Percentiles rank a stretch among this genome's conserved stretches.
These are phyloP conservation scores for Amblyjoppa fuscipennis DNA, from an alignment of 2,888 invertebrate species.

Conservation along the genomic window DNA sequence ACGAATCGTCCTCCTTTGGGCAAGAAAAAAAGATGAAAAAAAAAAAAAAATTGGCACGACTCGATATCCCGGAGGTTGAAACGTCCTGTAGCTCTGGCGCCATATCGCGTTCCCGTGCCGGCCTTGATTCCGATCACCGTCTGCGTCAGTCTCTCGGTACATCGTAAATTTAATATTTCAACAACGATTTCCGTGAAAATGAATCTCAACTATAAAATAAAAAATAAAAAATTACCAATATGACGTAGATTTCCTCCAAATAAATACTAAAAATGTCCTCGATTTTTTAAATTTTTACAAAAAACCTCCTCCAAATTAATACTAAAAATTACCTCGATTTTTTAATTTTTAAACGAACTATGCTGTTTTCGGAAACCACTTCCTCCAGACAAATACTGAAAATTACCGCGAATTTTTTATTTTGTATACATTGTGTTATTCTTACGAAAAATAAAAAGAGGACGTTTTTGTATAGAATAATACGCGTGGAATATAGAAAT, in stretches of 20 bases:
- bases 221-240: background rate
- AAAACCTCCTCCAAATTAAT: no score
- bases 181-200: constrained; percentile 9
- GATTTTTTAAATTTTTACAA: background rate
- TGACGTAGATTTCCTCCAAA: background rate
- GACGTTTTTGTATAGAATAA: background rate
- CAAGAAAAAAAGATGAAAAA: background rate
- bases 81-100: constrained; percentile 56
- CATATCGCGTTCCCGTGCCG: constrained; percentile 40
- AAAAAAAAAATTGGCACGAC: constrained; percentile 64
- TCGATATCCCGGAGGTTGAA: constrained; percentile 28
- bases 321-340: background rate
- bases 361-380: no score
- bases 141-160: constrained; percentile 36
- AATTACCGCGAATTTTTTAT: background rate
- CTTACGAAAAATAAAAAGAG: background rate
- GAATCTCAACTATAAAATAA: background rate
- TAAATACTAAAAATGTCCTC: background rate
- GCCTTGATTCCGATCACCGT: constrained; percentile 58
- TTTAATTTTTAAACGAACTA: no score
- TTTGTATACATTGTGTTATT: background rate
- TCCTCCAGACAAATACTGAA: background rate
- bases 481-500: background rate
- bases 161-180: constrained; percentile 2
- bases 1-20: constrained; percentile 29